These are phyloP conservation scores for Tonatia bakeri DNA, from an alignment of 2,113 vertebrate genomes.

Conservation along the genomic window DNA sequence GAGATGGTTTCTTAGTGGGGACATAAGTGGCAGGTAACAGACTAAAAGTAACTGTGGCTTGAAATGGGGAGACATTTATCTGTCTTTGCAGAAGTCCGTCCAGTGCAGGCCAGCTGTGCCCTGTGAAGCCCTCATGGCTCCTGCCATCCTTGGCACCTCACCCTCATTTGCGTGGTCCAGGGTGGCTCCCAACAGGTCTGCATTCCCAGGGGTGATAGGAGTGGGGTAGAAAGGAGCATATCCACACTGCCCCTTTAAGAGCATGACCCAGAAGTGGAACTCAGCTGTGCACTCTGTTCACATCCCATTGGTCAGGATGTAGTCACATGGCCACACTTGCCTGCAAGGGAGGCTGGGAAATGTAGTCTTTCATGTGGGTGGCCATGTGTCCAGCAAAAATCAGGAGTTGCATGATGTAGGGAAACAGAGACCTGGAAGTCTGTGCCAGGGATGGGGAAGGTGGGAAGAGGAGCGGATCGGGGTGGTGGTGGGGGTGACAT, in stretches of 20 bases:
- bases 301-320: neutral
- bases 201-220: neutral
- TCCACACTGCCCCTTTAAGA: neutral
- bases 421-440: neutral
- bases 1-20: neutral
- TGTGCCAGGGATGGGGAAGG: neutral
- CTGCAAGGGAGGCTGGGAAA: neutral
- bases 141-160: neutral
- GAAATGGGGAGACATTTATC: neutral
- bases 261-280: neutral
- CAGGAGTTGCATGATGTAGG: neutral
- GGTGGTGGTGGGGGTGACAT: accelerated
- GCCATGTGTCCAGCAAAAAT: neutral
- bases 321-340: neutral
- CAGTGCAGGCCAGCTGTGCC: neutral
- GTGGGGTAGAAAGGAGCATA: neutral
- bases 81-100: too few species aligned
- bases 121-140: neutral
- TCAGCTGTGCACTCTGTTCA: neutral
- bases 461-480: neutral
- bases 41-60: neutral
- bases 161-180: neutral
- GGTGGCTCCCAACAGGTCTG: neutral
- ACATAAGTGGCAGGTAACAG: too few species aligned
- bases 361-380: neutral